These are phyloP conservation scores for Eupithecia tripunctaria DNA, from an alignment of 2,888 invertebrate species.

Conservation along the genomic window DNA sequence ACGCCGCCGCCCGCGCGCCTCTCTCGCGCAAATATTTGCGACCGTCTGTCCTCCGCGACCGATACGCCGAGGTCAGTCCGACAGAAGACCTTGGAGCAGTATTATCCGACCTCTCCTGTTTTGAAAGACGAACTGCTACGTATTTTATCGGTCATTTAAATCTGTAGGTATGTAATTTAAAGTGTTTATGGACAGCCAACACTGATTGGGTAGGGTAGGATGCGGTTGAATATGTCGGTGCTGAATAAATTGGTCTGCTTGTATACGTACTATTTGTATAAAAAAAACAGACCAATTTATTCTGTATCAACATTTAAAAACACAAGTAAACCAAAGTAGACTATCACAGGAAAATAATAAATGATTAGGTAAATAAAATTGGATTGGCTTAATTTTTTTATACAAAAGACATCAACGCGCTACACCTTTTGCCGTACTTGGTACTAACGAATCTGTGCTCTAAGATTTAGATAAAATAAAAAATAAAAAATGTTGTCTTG, in stretches of 20 bases:
- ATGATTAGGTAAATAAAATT: not conserved
- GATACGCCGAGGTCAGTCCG: slow-evolving; percentile 83
- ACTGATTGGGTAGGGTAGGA: not conserved
- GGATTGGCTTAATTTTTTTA: not conserved
- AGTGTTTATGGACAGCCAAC: not conserved
- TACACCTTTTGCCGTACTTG: not conserved
- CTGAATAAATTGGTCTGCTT: no score
- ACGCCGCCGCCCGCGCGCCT: slow-evolving; percentile 58
- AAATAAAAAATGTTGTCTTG: not conserved
- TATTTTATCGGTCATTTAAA: slow-evolving; percentile 65
- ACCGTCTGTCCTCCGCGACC: slow-evolving; percentile 84
- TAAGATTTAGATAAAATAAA: no score
- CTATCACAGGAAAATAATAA: not conserved
- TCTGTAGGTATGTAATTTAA: slow-evolving; percentile 18
- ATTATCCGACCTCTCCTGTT: slow-evolving; percentile 77
- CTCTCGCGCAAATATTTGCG: slow-evolving; percentile 81
- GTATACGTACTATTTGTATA: not conserved
- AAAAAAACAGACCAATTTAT: not conserved
- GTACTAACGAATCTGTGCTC: not conserved
- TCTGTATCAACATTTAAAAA: not conserved
- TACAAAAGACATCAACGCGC: not conserved
- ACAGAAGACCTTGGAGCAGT: slow-evolving; percentile 81
- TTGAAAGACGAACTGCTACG: slow-evolving; percentile 65
- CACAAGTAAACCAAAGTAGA: not conserved
- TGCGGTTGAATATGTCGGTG: not conserved